A percentile compares a stretch with the other conserved stretches of the same genome.
Evolutionary conservation across 2,113 vertebrate species (phyloP).

Genomic region (Megaleporinus macrocephalus): DNA sequence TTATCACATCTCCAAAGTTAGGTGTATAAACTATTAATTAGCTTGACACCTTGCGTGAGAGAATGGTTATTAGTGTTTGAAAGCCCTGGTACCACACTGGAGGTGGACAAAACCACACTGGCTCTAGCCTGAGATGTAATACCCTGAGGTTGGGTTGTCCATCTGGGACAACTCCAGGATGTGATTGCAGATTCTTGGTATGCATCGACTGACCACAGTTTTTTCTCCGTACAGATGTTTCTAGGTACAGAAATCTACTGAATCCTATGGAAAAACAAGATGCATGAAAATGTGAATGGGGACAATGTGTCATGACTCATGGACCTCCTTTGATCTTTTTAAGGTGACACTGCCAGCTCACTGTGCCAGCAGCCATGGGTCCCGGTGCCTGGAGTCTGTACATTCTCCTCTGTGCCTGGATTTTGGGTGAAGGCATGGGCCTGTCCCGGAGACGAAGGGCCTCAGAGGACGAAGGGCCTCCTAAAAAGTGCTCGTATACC

Average conservation of each 20-base stretch:
- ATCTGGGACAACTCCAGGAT: slow-evolving; percentile 4
- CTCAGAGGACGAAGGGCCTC: slow-evolving; percentile 74
- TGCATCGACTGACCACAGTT: neutral
- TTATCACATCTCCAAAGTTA: too few species aligned
- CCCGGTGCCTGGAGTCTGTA: slow-evolving; percentile 67
- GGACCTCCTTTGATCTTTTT: slow-evolving; percentile 12
- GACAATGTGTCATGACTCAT: neutral
- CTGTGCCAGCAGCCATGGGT: slow-evolving; percentile 65
- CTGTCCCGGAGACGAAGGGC: slow-evolving; percentile 80
- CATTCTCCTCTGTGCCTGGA: slow-evolving; percentile 62
- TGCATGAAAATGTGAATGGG: neutral
- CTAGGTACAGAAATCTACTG: neutral
- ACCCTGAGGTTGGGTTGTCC: neutral
- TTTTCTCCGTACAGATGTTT: neutral
- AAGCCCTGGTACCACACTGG: neutral
- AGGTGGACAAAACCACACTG: slow-evolving; percentile 5
- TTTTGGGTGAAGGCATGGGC: slow-evolving; percentile 62
- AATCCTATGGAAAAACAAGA: neutral
- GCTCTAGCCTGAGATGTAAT: slow-evolving; percentile 14
- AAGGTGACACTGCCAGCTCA: slow-evolving; percentile 52
- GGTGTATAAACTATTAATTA: too few species aligned
- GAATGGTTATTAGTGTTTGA: neutral
- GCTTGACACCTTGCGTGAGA: too few species aligned
- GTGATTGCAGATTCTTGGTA: slow-evolving; percentile 11
- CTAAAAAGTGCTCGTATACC: slow-evolving; percentile 92